Conservation (phyloP, 2,888 invertebrate species). For the Lymantria monacha region DNA sequence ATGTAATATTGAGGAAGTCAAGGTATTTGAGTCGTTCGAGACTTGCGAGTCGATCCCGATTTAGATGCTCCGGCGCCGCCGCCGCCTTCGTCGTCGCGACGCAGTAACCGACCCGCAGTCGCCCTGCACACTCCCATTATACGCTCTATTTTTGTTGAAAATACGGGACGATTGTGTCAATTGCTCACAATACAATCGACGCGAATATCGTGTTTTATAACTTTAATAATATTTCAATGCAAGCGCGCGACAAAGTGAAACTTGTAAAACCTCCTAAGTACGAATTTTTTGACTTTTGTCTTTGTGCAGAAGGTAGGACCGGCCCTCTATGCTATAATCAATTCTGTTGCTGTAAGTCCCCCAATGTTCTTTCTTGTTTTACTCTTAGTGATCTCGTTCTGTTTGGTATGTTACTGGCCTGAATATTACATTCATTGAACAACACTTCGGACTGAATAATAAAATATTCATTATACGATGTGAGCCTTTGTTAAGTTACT, state of each 20-base stretch:
- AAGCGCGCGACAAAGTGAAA: constrained; percentile 25
- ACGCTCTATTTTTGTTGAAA: constrained; percentile 45
- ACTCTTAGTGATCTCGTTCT: constrained; percentile 39
- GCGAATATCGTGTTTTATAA: constrained; percentile 10
- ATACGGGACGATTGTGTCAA: constrained; percentile 50
- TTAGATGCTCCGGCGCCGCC: constrained; percentile 80
- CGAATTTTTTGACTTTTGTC: constrained; percentile 11
- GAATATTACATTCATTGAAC: constrained; percentile 53
- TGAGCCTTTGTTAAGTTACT: constrained; percentile 18
- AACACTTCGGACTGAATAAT: constrained; percentile 39
- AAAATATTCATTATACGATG: constrained; percentile 34
- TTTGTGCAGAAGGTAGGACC: constrained; percentile 27
- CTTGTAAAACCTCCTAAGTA: constrained; percentile 10
- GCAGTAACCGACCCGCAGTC: constrained; percentile 78
- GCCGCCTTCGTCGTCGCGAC: constrained; percentile 71
- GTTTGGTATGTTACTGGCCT: constrained; percentile 35
- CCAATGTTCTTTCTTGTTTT: constrained; percentile 39
- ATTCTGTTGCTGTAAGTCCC: constrained; percentile 42
- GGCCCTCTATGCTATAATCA: constrained; percentile 35
- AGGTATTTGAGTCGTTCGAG: constrained; percentile 81
- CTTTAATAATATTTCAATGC: constrained; percentile 1
- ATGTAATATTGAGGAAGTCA: constrained; percentile 83
- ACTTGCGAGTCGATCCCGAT: constrained; percentile 80
- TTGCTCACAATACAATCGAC: constrained; percentile 23
- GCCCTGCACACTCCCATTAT: constrained; percentile 69